Conservation (phyloP, 92 coral and sea anemone species). For the Phymanthus crucifer region DNA sequence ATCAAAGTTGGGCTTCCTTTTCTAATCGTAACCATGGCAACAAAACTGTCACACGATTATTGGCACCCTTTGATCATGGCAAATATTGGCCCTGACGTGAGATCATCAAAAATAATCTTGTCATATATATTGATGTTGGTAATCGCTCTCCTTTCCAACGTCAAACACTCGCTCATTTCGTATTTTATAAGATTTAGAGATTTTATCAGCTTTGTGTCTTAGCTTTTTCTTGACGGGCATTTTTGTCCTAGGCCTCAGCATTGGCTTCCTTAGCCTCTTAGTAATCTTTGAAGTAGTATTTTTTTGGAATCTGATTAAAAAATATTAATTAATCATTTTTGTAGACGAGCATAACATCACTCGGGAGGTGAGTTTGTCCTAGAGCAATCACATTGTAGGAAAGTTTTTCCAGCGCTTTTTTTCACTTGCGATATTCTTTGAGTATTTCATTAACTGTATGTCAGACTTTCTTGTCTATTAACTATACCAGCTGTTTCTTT, state of each 20-base stretch:
- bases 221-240: not conserved
- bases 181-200: not conserved
- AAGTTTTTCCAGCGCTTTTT: not conserved
- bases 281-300: not conserved
- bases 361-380: not conserved
- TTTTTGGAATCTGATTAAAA: slow-evolving; percentile 5
- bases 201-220: slow-evolving; percentile 7
- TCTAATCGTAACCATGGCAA: not conserved
- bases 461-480: not conserved
- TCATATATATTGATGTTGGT: slow-evolving; percentile 1
- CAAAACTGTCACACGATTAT: not conserved
- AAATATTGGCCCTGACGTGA: slow-evolving; percentile 1
- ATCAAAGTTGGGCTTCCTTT: not conserved
- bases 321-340: not conserved
- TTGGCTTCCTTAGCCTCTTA: not conserved
- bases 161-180: slow-evolving; percentile 2
- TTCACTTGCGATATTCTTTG: not conserved
- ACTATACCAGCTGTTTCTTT: not conserved
- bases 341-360: not conserved
- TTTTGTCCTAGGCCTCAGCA: not conserved
- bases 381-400: not conserved
- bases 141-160: slow-evolving; percentile 9
- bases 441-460: not conserved
- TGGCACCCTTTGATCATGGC: not conserved
- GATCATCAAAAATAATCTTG: slow-evolving; percentile 2